phyloP scores from a whole-genome alignment of 2,113 vertebrate species.

The Phylloscopus whistleri region DNA sequence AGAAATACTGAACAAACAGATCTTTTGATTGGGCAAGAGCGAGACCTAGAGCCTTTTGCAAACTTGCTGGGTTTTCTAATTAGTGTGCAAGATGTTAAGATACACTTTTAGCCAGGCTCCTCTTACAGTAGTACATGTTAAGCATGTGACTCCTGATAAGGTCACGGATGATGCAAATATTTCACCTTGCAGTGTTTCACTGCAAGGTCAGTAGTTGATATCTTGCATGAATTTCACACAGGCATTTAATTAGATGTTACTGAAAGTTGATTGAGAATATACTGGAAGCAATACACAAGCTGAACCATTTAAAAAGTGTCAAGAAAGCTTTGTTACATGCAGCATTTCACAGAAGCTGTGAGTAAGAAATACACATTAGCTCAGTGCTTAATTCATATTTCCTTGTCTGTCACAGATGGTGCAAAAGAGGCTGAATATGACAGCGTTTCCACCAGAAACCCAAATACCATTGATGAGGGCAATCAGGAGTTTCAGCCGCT shows the following conservation, averaged over 20 bases:
- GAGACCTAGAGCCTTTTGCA: neutral
- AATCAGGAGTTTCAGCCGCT: neutral
- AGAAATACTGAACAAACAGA: neutral
- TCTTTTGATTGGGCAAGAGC: neutral
- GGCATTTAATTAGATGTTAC: neutral
- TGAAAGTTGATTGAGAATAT: neutral
- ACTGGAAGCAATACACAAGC: neutral
- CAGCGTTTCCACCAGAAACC: neutral
- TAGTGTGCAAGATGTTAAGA: neutral
- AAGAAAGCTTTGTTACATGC: neutral
- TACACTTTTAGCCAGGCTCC: neutral
- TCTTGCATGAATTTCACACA: neutral
- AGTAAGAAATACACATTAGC: neutral
- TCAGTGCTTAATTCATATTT: neutral
- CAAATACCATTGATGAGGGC: neutral
- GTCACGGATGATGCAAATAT: fast-evolving
- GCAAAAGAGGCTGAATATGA: neutral
- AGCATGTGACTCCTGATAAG: neutral
- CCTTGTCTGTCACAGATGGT: neutral
- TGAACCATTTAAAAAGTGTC: neutral
- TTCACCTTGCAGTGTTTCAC: neutral
- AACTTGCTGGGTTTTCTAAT: neutral
- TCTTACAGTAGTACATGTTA: neutral
- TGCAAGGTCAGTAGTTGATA: neutral
- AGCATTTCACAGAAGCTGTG: neutral